Evolutionary conservation across 2,113 vertebrate species (phyloP), one percentile per base, ranked within the genome.

Genomic region (Sorex fumeus): DNA sequence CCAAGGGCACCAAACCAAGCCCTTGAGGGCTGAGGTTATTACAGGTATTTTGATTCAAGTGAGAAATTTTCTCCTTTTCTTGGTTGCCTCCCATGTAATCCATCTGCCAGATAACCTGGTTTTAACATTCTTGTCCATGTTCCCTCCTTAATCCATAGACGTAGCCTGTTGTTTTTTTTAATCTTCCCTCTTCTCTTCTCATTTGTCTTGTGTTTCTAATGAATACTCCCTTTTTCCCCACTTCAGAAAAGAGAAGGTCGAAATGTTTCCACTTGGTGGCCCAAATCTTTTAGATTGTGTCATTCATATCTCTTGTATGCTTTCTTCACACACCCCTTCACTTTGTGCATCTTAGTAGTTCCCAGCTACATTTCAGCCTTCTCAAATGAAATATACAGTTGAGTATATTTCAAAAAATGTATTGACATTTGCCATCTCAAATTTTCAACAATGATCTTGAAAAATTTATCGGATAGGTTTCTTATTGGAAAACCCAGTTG

Each of bases 21-120:
- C 99, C 96, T 97, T 99, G 97, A 99, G 98, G 76, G 97, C 98
- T 98, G 98, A 99, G 98, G 98, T 98, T 97, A 95, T 98, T 97
- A 99, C 99, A 99, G 99, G 99, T 99, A 99, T 97, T 97, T 97
- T 85, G 82, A 96, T 43, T 96, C 88, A 89, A 97, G 96, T 86
- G 84, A 97, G 94, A 74, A 93, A 60, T 96, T 95, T 93, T 85
- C 40, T 85, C 72, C 34, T 87, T 62, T 86, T 67, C 32, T 94
- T 91, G 93, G 92, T 93, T 91, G 91, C 60, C 36, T 95, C 88
- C 91, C 5, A 0, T 95, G 93, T 94, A 82, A 90, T 91, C 78
- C 94, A 5, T 96, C 93, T 94, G 45, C 83, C 83, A 76, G 88
- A 93, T 90, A 92, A 76, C 81, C 57, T 95, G 93, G 77, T 95